Percentiles rank a stretch among this genome's conserved stretches.
phyloP scores from a whole-genome alignment of 2,888 invertebrate species.

The Deilephila porcellus region DNA sequence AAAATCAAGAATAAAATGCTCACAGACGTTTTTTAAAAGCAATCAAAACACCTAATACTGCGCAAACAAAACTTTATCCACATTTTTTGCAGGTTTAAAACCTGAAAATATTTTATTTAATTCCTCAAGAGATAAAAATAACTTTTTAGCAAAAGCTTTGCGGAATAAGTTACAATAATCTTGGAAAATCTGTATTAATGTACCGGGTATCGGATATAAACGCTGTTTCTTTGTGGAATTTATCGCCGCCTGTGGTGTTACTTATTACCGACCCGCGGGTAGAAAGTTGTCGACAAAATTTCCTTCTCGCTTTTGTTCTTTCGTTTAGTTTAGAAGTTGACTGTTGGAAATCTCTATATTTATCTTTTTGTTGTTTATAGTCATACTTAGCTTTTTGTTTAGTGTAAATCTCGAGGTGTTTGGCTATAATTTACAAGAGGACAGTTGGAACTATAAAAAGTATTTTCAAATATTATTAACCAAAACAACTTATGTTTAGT shows the following conservation, averaged over 20 bases:
- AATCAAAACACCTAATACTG: background rate
- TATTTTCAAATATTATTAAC: too few species aligned
- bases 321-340: conserved; percentile 44
- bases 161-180: conserved; percentile 58
- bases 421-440: too few species aligned
- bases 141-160: conserved; percentile 39
- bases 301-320: conserved; percentile 51
- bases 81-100: background rate
- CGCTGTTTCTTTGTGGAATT: conserved; percentile 61
- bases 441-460: too few species aligned
- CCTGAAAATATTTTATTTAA: conserved; percentile 27
- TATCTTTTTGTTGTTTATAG: background rate
- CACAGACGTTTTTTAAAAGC: too few species aligned
- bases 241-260: conserved; percentile 61
- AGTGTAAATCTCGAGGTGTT: too few species aligned
- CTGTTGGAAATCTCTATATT: conserved; percentile 34
- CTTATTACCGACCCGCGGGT: conserved; percentile 58
- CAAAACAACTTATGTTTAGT: too few species aligned
- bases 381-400: too few species aligned
- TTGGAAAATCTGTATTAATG: conserved; percentile 67
- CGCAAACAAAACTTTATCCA: background rate
- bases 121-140: conserved; percentile 39
- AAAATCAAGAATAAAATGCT: background rate
- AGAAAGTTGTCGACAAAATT: conserved; percentile 58
- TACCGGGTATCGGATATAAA: conserved; percentile 59